Base-by-base conservation (phyloP, 2,888 invertebrate species). In the Eremobia ochroleuca region DNA sequence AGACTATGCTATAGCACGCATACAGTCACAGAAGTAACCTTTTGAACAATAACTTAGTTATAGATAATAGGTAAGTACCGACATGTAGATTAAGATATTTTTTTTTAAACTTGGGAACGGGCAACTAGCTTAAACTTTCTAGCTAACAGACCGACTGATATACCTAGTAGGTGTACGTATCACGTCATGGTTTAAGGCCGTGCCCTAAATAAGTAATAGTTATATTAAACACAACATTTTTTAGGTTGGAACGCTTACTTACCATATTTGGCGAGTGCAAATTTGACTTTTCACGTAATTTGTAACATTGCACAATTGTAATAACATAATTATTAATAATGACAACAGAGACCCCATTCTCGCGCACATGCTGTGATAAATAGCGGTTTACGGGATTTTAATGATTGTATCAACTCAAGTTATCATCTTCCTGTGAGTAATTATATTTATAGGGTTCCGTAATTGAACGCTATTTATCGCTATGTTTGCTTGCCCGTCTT, bases 351-450 rank as follows among this genome's bases (percentile, higher is more conserved):
- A 28, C 4, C 37, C 37, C 13, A 46, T 59, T 52, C 55, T 65
- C 37, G 65, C 31, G n/a, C 43, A 69, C 83, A 59, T 69, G 68
- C 6, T 69, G 43, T 25, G n/a, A 34, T 55, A 18, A 55, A 55
- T 78, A 37, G 11, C 28, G 31, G 34, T 34, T 21, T 21, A 49
- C 1, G 18, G 21, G 64, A 64, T 49, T 58, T 40, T 9, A 28
- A 6, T 55, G 18, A 9, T 58, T 18, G 49, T 58, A 81, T 78
- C 49, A 78, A 34, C 76, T 40, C 15, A 25, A 55, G 21, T 55
- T 81, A 78, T 64, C 74, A 31, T 76, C 82, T 15, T 65, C 55
- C 82, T 76, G 82, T 75, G n/a, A 46, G 18, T 25, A 28, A 75
- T 34, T 46, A 9, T 46, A 46, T 40, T 40, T 37, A 21, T 78